Evolutionary conservation across 1,140 invertebrate species (phyloP), one percentile per base, ranked within the genome.

Genomic region (Penaeus indicus): DNA sequence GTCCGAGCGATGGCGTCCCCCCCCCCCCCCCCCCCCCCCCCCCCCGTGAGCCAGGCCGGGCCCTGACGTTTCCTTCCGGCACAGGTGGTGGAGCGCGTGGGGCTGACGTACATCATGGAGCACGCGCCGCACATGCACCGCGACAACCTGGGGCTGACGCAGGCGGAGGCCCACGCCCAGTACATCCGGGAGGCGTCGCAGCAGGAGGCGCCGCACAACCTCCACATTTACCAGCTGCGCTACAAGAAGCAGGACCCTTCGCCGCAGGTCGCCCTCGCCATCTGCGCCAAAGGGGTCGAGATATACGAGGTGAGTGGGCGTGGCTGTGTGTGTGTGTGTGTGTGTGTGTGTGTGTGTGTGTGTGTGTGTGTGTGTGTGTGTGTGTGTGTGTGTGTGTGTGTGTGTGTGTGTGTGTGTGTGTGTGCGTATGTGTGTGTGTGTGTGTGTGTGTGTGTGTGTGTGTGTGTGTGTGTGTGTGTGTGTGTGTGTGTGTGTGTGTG

Each of bases 161-260:
- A 95, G 89, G 94, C 94, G 81, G 96, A 97, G 92, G 97, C 97
- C 32, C 95, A 98, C 92, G 93, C 95, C 38, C 95, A 96, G 90
- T 99, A 97, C 93, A 97, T 98, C 91, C 95, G 96, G 90, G 97
- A 98, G 94, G 96, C 97, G 69, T 97, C 97, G 91, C 94, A 95
- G 82, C 93, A 96, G 80, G 96, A 97, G 90, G 96, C 97, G 91
- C 96, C 97, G 91, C 97, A 97, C 91, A 98, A 98, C 93, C 95
- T 98, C 64, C 98, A 99, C 93, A 95, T 98, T 80, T 99, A 98
- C 93, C 94, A 96, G 69, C 94, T 99, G 91, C 96, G 96, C 90
- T 95, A 96, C 91, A 95, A 95, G 89, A 99, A 98, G 94, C 95
- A 95, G 88, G 93, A 93, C 88, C 86, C 88, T 7, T 38, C 63